A percentile compares a stretch with the other conserved stretches of the same genome.
Conservation (phyloP, 35 echinoderm and acorn worm genomes). For the Ptychodera flava region DNA sequence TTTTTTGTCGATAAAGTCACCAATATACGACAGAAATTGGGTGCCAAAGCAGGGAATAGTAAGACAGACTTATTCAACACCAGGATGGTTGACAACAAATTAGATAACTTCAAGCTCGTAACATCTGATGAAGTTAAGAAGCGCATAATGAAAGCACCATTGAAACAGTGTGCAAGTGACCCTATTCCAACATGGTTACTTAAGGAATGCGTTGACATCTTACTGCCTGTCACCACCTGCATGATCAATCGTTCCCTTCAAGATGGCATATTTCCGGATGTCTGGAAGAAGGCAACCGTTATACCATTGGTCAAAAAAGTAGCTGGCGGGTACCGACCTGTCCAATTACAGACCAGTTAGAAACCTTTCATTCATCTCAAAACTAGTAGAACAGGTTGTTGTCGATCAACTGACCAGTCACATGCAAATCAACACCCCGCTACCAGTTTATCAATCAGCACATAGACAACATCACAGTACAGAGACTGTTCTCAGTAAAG, state of each 20-base stretch:
- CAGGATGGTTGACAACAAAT: not conserved
- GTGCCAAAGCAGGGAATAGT: not conserved
- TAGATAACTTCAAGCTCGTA: conserved; percentile 22
- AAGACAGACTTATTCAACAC: not conserved
- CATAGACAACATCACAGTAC: too few species aligned
- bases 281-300: conserved; percentile 24
- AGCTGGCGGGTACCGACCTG: conserved; percentile 19
- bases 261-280: conserved; percentile 24
- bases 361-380: conserved; percentile 41
- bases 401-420: too few species aligned
- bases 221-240: conserved; percentile 18
- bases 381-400: conserved; percentile 40
- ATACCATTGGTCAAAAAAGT: conserved; percentile 41
- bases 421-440: too few species aligned
- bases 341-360: conserved; percentile 57
- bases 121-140: conserved; percentile 23
- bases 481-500: too few species aligned
- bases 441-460: too few species aligned
- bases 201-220: conserved; percentile 15
- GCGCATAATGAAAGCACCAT: conserved; percentile 24
- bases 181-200: conserved; percentile 52
- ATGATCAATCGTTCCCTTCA: conserved; percentile 24
- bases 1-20: conserved; percentile 10
- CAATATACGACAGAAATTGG: not conserved
- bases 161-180: conserved; percentile 34